Evolutionary conservation across 1,140 invertebrate genomes (phyloP).

Genomic region (Ceratitis capitata): DNA sequence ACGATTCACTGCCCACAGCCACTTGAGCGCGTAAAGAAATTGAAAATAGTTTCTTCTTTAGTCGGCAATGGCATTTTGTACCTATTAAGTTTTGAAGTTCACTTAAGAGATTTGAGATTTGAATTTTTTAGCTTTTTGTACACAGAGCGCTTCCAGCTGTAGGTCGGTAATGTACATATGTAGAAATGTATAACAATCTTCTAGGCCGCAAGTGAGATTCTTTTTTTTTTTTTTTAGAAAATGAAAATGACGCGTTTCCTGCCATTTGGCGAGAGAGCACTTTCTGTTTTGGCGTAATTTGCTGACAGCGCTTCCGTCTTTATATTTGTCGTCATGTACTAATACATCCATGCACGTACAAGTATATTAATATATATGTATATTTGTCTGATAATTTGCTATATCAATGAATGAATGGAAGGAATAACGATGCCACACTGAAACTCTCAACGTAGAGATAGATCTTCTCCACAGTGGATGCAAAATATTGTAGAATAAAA

Average conservation of each 20-base stretch:
- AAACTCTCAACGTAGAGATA: not conserved
- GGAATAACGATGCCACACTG: not conserved
- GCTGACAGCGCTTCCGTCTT: constrained; percentile 50
- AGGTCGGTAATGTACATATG: too few species aligned
- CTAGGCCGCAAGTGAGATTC: not conserved
- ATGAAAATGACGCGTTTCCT: constrained; percentile 63
- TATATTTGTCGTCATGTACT: not conserved
- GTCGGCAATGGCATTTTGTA: not conserved
- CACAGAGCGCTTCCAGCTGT: not conserved
- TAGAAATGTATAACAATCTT: too few species aligned
- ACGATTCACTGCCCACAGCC: not conserved
- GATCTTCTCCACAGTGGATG: not conserved
- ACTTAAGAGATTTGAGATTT: not conserved
- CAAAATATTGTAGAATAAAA: too few species aligned
- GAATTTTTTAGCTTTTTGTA: constrained; percentile 15
- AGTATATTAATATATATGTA: not conserved
- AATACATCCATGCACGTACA: constrained; percentile 44
- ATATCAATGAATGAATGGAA: not conserved
- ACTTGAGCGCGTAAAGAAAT: not conserved
- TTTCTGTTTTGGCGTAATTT: constrained; percentile 63
- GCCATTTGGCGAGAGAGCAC: constrained; percentile 59
- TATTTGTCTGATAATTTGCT: not conserved
- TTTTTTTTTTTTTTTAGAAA: constrained; percentile 18
- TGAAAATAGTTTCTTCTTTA: not conserved
- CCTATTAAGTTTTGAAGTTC: constrained; percentile 31